phyloP scores from a whole-genome alignment of 2,113 vertebrate genomes.

The Calyptomena viridis region DNA sequence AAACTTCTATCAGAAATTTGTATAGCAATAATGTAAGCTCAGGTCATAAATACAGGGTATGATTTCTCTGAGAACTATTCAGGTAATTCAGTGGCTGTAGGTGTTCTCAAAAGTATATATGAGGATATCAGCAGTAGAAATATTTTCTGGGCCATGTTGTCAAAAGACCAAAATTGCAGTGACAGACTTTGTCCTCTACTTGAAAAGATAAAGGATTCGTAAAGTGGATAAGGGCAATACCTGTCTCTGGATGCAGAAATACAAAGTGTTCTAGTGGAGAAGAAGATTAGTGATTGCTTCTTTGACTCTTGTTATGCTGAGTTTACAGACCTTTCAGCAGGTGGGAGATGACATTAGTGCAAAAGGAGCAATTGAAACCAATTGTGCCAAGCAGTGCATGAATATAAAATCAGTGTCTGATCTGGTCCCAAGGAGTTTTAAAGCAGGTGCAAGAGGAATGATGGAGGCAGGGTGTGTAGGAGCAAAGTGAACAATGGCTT shows the following conservation, averaged over 20 bases:
- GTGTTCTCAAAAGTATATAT: neutral
- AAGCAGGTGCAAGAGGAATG: neutral
- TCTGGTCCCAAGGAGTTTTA: neutral
- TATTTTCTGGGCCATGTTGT: neutral
- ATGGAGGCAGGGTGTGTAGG: neutral
- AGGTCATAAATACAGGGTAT: neutral
- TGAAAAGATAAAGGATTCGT: neutral
- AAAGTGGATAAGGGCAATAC: neutral
- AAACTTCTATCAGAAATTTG: neutral
- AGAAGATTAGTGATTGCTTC: neutral
- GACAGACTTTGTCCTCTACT: neutral
- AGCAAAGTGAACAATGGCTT: neutral
- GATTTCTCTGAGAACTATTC: neutral
- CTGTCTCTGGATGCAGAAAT: neutral
- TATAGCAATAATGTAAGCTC: neutral
- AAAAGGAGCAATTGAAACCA: neutral
- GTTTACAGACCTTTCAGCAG: neutral
- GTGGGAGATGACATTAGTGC: neutral
- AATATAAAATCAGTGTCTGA: neutral
- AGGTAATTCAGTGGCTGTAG: neutral
- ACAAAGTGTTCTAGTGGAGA: neutral
- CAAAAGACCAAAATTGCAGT: neutral
- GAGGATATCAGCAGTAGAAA: neutral
- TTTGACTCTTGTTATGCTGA: neutral
- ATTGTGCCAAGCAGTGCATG: neutral